Base-by-base conservation (phyloP, 2,797 vertebrate genomes). In the Periparus ater region DNA sequence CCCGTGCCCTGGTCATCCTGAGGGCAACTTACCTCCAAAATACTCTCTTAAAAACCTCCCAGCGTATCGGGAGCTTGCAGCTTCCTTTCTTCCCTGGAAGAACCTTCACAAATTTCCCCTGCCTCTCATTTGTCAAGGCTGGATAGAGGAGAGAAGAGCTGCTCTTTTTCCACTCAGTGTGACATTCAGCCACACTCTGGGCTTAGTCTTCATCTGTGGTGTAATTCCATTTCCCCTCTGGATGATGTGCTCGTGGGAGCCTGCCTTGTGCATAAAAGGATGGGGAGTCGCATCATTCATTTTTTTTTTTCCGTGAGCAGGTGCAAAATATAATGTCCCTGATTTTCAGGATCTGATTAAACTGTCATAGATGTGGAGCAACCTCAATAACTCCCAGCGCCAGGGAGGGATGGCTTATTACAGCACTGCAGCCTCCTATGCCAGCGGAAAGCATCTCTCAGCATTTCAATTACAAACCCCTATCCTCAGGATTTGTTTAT, bases 281-380 rank as follows among this genome's bases (percentile, higher is more conserved):
- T 8, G 12, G 88, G 81, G 91, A 96, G 71, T 40, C 0, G 17
- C 65, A 74, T 71, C 88, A 57, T 91, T 86, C 90, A 10, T 89
- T 88, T 54, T 73, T 76, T 74, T 82, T 94, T 54, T 67, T 8
- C 73, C 87, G 72, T 40, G 95, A 97, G 96, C 97, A 97, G 97
- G 96, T 97, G 95, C 91, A 91, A 92, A 81, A 60, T 80, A 91
- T 75, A 95, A 96, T 94, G 91, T 65, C 91, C 94, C 94, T 95
- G 97, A 95, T 97, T 96, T 96, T 93, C 96, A 36, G 85, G 95
- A 93, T 95, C 96, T 96, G 97, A 98, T 97, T 96, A 96, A 97
- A 97, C 96, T 97, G 94, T 98, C 97, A 97, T 62, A 91, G 94
- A 68, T 60, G 17, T 6, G 21, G 88, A 94, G 79, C 95, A 68